A percentile compares a stretch with the other conserved stretches of the same genome.
Evolutionary conservation across 1,140 invertebrate genomes (phyloP).

Genomic region (Melitaea cinxia): DNA sequence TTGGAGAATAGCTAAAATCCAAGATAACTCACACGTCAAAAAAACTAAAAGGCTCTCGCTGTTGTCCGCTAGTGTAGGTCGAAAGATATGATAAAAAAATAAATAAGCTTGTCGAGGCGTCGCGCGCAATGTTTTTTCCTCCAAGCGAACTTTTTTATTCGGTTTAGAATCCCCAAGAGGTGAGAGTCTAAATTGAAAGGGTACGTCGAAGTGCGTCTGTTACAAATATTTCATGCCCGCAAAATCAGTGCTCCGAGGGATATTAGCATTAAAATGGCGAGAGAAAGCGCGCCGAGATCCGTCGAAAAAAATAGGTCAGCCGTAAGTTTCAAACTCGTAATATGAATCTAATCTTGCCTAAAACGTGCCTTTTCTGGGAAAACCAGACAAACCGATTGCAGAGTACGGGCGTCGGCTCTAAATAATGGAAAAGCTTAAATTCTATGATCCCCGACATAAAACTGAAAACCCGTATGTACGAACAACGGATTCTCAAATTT

Average conservation of each 20-base stretch:
- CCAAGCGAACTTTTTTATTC: constrained; percentile 49
- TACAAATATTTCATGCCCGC: constrained; percentile 63
- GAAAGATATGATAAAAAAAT: not conserved
- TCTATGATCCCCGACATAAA: constrained; percentile 8
- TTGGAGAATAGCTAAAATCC: not conserved
- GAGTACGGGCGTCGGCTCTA: not conserved
- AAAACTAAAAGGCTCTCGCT: not conserved
- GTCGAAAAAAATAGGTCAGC: constrained; percentile 33
- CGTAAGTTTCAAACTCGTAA: constrained; percentile 36
- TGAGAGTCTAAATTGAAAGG: constrained; percentile 58
- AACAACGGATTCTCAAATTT: constrained; percentile 9
- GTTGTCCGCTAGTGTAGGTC: not conserved
- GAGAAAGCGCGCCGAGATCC: constrained; percentile 32
- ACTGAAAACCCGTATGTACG: constrained; percentile 8
- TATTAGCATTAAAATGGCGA: constrained; percentile 67
- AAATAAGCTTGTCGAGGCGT: not conserved
- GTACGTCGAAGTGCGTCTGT: constrained; percentile 49
- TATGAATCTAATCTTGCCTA: constrained; percentile 25
- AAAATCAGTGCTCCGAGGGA: constrained; percentile 53
- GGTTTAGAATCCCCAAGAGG: constrained; percentile 43
- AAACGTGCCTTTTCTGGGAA: constrained; percentile 6
- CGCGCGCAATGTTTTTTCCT: constrained; percentile 35
- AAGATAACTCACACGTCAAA: not conserved
- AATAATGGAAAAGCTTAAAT: constrained; percentile 7
- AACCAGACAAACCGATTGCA: not conserved